Percentiles rank a stretch among this genome's conserved stretches.
Conservation (phyloP, 2,888 invertebrate species). For the Acleris laterana region DNA sequence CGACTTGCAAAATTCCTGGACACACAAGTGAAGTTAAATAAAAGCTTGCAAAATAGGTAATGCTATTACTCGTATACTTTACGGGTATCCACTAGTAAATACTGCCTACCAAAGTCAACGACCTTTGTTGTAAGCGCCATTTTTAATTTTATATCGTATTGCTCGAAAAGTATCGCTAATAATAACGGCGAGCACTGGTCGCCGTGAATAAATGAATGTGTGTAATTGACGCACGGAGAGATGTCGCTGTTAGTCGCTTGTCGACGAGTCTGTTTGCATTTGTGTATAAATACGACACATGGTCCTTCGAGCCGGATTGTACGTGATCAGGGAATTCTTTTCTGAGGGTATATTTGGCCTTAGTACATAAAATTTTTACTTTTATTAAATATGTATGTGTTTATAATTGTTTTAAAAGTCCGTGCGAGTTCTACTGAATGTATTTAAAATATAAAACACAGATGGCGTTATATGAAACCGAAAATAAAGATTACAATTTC, state of each 20-base stretch:
- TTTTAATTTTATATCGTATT: conserved; percentile 11
- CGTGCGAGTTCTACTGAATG: too few relatives aligned
- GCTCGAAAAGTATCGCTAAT: conserved; percentile 31
- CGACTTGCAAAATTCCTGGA: too few relatives aligned
- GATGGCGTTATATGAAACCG: too few relatives aligned
- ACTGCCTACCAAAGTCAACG: not conserved
- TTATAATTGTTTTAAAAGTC: too few relatives aligned
- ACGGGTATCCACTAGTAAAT: not conserved
- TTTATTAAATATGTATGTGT: too few relatives aligned
- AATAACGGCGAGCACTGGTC: conserved; percentile 28
- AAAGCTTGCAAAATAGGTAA: too few relatives aligned
- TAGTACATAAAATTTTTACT: too few relatives aligned
- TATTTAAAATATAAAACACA: too few relatives aligned
- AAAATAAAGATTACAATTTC: too few relatives aligned
- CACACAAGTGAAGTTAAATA: too few relatives aligned
- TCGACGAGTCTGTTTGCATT: not conserved
- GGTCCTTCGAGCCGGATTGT: conserved; percentile 2
- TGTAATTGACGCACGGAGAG: conserved; percentile 28
- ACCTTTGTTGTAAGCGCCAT: conserved; percentile 9
- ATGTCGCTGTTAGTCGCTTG: conserved; percentile 8
- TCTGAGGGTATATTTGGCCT: too few relatives aligned
- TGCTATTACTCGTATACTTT: too few relatives aligned
- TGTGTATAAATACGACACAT: not conserved
- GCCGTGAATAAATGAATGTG: conserved; percentile 27
- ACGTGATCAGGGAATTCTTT: not conserved